phyloP scores from a whole-genome alignment of 2,113 vertebrate genomes.

The Lepidothrix coronata region DNA sequence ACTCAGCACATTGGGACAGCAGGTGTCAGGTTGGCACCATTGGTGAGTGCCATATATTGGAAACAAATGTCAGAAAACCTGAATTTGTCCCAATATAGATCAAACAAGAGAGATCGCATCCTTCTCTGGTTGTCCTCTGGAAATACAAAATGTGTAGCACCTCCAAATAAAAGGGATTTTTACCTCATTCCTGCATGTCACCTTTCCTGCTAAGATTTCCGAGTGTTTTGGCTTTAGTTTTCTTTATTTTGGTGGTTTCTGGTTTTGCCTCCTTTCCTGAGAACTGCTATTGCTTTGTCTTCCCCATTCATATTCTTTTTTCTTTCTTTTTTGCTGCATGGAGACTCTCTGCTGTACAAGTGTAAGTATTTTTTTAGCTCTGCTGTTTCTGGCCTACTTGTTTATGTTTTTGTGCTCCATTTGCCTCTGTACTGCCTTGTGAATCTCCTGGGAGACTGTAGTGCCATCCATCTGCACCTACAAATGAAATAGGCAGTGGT shows the following conservation, averaged over 20 bases:
- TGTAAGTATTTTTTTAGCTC: conserved; percentile 87
- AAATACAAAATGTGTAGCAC: neutral
- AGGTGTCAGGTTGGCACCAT: neutral
- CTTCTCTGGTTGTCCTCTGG: neutral
- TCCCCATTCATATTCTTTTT: conserved; percentile 80
- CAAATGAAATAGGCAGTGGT: conserved; percentile 20
- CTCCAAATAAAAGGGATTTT: neutral
- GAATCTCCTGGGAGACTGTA: conserved; percentile 51
- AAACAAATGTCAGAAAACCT: neutral
- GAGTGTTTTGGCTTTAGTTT: conserved; percentile 57
- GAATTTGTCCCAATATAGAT: neutral
- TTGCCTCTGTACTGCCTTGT: conserved; percentile 63
- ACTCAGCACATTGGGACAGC: neutral
- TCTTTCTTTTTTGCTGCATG: conserved; percentile 88
- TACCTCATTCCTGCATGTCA: conserved; percentile 41
- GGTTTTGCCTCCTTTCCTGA: conserved; percentile 52
- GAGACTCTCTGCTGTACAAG: conserved; percentile 98
- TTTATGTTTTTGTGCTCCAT: conserved; percentile 56
- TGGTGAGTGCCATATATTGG: neutral
- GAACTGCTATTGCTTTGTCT: conserved; percentile 75
- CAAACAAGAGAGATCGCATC: neutral
- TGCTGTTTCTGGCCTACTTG: conserved; percentile 65
- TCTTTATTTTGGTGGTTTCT: conserved; percentile 63
- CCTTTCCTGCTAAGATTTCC: conserved; percentile 50
- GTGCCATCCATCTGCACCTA: conserved; percentile 38